Evolutionary conservation across 2,797 vertebrate genomes (phyloP).

Genomic region (Diglossa cyanea): DNA sequence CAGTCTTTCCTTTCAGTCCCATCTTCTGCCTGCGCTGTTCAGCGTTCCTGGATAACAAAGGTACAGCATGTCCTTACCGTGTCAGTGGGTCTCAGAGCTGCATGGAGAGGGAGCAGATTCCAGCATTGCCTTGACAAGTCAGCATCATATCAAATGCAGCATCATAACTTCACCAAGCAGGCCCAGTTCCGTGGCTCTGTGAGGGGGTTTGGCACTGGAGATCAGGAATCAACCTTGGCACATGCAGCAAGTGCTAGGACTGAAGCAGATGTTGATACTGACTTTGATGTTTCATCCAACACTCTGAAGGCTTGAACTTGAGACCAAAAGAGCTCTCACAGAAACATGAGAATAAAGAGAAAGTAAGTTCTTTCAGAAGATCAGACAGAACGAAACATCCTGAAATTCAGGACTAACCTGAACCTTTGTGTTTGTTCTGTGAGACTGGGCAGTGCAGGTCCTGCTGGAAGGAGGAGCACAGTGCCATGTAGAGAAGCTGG

Average conservation of each 20-base stretch:
- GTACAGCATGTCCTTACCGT: not conserved
- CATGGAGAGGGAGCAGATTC: not conserved
- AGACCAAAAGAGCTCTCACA: slow-evolving; percentile 16
- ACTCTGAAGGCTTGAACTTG: slow-evolving; percentile 14
- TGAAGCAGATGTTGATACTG: slow-evolving; percentile 30
- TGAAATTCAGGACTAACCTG: slow-evolving; percentile 58
- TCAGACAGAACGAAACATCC: not conserved
- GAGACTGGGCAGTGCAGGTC: not conserved
- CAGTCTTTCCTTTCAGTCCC: not conserved
- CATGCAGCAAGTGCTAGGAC: accelerated
- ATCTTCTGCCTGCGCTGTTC: not conserved
- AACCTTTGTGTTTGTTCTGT: not conserved
- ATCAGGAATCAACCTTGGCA: slow-evolving; percentile 1
- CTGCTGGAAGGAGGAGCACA: not conserved
- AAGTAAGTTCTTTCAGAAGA: slow-evolving; percentile 3
- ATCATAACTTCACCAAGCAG: not conserved
- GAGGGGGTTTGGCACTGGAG: not conserved
- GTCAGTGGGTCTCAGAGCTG: not conserved
- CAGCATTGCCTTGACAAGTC: slow-evolving; percentile 36
- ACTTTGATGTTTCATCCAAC: slow-evolving; percentile 62
- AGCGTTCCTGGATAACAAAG: not conserved
- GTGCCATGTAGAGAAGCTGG: not conserved
- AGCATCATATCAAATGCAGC: not conserved
- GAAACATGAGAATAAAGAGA: slow-evolving; percentile 43
- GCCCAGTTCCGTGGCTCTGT: not conserved